These are phyloP conservation scores for Daubentonia madagascariensis DNA, from an alignment of 2,113 vertebrate species.

Conservation along the genomic window DNA sequence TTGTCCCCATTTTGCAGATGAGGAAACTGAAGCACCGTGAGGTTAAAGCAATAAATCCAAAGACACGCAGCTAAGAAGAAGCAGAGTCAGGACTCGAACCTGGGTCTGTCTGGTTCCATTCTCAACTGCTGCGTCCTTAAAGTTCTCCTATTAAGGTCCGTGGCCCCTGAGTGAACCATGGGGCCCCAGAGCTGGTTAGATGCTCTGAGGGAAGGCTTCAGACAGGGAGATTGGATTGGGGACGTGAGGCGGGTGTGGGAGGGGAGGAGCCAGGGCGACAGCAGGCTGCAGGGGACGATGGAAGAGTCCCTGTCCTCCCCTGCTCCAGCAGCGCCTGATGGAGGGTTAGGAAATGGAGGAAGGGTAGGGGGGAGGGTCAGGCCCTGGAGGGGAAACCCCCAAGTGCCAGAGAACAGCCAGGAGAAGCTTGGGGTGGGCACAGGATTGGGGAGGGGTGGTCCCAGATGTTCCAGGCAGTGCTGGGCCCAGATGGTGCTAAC, in stretches of 20 bases:
- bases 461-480: neutral
- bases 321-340: neutral
- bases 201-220: neutral
- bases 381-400: too few relatives aligned
- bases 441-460: neutral
- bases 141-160: neutral
- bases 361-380: too few relatives aligned
- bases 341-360: neutral
- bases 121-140: neutral
- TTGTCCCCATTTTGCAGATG: conserved; percentile 25
- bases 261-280: neutral
- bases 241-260: too few relatives aligned
- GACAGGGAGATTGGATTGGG: fast-evolving
- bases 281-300: neutral
- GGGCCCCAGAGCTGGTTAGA: neutral
- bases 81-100: neutral
- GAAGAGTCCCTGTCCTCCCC: neutral
- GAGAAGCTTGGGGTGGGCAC: neutral
- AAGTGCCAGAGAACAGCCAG: neutral
- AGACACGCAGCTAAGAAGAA: neutral
- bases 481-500: neutral
- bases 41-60: neutral
- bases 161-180: neutral
- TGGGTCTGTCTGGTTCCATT: neutral
- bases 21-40: neutral